Conservation (phyloP, 2,888 invertebrate genomes). For the Meiosimyza decipiens region DNA sequence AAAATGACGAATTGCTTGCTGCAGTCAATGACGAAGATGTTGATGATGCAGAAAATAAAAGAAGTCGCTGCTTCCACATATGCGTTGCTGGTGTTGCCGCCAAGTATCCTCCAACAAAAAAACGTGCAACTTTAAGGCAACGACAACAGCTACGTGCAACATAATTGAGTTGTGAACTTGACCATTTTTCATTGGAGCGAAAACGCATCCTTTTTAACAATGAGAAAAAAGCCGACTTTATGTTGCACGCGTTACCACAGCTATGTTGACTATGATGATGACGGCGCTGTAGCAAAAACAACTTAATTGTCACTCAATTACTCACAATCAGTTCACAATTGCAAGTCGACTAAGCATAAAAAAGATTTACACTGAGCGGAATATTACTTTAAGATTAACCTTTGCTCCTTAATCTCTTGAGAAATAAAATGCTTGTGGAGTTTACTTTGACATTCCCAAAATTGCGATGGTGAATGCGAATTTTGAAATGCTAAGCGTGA, state of each 20-base stretch:
- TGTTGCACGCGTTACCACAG: constrained; percentile 31
- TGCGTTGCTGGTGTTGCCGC: constrained; percentile 21
- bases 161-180: constrained; percentile 65
- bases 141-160: constrained; percentile 37
- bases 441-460: too few relatives aligned
- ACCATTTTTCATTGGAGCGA: constrained; percentile 57
- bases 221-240: constrained; percentile 2
- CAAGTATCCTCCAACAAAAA: constrained; percentile 16
- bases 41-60: neutral
- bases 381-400: too few relatives aligned
- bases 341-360: neutral
- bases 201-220: neutral
- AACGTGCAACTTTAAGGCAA: neutral
- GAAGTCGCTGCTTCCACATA: neutral
- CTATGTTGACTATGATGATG: constrained; percentile 16
- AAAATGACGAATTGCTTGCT: constrained; percentile 34
- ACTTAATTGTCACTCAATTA: constrained; percentile 66
- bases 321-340: constrained; percentile 47
- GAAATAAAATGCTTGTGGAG: too few relatives aligned
- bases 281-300: constrained; percentile 48
- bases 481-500: too few relatives aligned
- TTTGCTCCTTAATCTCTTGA: too few relatives aligned
- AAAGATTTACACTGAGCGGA: too few relatives aligned
- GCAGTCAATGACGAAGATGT: neutral
- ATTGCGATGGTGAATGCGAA: too few relatives aligned